A percentile compares a stretch with the other conserved stretches of the same genome.
These are phyloP conservation scores for Poecile montanus DNA, from an alignment of 2,797 vertebrate species.

Conservation along the genomic window DNA sequence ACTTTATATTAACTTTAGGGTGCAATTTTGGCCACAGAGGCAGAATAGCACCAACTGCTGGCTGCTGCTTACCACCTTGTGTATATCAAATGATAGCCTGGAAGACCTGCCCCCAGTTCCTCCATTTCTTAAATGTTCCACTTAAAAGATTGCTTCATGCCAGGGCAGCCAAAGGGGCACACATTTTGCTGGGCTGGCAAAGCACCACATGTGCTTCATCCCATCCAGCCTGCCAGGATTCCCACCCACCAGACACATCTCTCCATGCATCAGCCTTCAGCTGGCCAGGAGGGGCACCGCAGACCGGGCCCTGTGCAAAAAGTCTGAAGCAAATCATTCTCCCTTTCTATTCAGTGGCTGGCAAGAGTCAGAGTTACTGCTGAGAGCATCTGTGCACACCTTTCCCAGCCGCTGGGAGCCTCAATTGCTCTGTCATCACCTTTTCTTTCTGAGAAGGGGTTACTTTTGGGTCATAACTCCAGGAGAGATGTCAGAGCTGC, in stretches of 20 bases:
- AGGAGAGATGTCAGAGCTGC: not conserved
- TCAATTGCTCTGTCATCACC: not conserved
- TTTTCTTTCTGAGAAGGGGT: not conserved
- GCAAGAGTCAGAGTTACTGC: not conserved
- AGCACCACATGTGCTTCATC: not conserved
- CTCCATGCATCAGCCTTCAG: not conserved
- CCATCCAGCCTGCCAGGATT: not conserved
- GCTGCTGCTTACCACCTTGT: not conserved
- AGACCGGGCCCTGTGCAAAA: not conserved
- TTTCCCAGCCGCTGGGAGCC: not conserved
- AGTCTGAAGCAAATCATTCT: not conserved
- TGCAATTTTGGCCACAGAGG: not conserved
- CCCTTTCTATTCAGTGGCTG: not conserved
- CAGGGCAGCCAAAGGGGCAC: not conserved
- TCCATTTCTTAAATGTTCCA: not conserved
- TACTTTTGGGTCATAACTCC: not conserved
- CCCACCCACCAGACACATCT: not conserved
- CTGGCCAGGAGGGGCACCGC: rapidly evolving
- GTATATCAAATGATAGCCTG: not conserved
- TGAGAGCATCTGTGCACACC: not conserved
- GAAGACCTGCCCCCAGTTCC: not conserved
- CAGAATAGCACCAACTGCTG: not conserved
- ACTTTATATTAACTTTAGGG: not conserved
- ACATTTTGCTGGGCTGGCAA: not conserved
- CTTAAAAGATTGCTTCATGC: not conserved